These are phyloP conservation scores for Pycnomerus fuliginosus DNA, from an alignment of 2,888 invertebrate species.

Conservation along the genomic window DNA sequence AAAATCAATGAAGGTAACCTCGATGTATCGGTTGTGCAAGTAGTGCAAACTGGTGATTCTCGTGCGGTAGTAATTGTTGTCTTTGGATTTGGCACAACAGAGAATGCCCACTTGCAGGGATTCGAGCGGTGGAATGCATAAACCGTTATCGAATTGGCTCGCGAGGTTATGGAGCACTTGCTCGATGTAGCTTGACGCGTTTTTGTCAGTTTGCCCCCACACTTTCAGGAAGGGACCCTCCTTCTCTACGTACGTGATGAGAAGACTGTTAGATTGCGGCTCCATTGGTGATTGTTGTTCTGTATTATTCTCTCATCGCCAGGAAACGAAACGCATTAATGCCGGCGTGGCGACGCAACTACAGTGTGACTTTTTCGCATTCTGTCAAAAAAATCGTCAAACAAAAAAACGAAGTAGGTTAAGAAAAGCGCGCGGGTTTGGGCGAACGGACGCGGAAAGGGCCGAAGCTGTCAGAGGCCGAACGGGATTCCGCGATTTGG, in stretches of 20 bases:
- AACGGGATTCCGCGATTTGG: too few relatives aligned
- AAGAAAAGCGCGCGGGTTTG: too few relatives aligned
- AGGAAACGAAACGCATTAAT: too few relatives aligned
- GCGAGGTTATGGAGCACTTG: conserved; percentile 54
- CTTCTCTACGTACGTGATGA: conserved; percentile 67
- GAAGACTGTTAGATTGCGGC: conserved; percentile 25
- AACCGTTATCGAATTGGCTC: conserved; percentile 55
- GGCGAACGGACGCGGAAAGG: too few relatives aligned
- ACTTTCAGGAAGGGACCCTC: conserved; percentile 69
- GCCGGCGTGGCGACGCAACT: too few relatives aligned
- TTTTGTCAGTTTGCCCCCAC: conserved; percentile 69
- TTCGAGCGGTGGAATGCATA: conserved; percentile 41
- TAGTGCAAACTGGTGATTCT: conserved; percentile 57
- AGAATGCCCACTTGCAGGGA: conserved; percentile 55
- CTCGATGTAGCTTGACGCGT: conserved; percentile 59
- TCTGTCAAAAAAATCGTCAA: too few relatives aligned
- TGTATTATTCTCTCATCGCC: too few relatives aligned
- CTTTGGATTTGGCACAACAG: conserved; percentile 69
- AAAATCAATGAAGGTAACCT: conserved; percentile 69
- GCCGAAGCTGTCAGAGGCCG: too few relatives aligned
- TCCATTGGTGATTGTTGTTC: too few relatives aligned
- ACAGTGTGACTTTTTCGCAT: too few relatives aligned
- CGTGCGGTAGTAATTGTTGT: conserved; percentile 65
- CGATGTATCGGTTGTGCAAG: conserved; percentile 57
- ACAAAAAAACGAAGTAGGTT: too few relatives aligned